Evolutionary conservation across 2,797 vertebrate species (phyloP).

Genomic region (Lagodon rhomboides): DNA sequence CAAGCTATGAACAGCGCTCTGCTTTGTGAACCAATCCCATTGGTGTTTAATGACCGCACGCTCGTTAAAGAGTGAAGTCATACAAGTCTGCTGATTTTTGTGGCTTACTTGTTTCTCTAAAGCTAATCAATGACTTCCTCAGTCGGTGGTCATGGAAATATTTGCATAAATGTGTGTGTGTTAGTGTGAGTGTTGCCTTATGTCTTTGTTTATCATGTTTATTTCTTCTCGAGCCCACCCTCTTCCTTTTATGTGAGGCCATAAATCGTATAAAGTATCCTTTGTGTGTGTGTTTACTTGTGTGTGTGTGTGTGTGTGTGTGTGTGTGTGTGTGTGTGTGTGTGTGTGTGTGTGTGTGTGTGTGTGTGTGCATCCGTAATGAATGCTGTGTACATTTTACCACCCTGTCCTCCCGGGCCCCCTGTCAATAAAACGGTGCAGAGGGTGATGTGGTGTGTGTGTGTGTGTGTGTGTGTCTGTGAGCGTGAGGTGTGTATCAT

Average conservation of each 20-base stretch:
- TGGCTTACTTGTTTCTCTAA: slow-evolving; percentile 49
- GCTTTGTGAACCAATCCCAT: slow-evolving; percentile 4
- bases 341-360: slow-evolving; percentile 23
- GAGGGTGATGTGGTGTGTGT: slow-evolving; percentile 21
- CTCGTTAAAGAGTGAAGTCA: slow-evolving; percentile 69
- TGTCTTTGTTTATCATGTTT: slow-evolving; percentile 66
- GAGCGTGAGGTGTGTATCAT: slow-evolving; percentile 27
- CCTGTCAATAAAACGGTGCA: slow-evolving; percentile 65
- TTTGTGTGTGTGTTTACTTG: slow-evolving; percentile 33
- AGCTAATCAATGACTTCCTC: slow-evolving; percentile 67
- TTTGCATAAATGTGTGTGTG: slow-evolving; percentile 45
- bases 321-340: slow-evolving; percentile 33
- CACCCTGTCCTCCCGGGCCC: slow-evolving; percentile 58
- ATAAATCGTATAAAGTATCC: slow-evolving; percentile 77
- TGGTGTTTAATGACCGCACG: slow-evolving; percentile 50
- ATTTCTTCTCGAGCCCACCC: slow-evolving; percentile 47
- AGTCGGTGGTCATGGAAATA: slow-evolving; percentile 40
- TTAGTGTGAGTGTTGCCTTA: slow-evolving; percentile 34
- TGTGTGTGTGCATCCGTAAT: slow-evolving; percentile 46
- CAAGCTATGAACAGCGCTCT: background rate
- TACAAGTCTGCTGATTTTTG: slow-evolving; percentile 55
- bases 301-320: slow-evolving; percentile 23
- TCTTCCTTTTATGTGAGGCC: slow-evolving; percentile 58
- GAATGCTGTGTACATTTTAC: slow-evolving; percentile 68
- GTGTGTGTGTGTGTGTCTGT: background rate